phyloP scores from a whole-genome alignment of 2,113 vertebrate species.

The Elachura formosa region DNA sequence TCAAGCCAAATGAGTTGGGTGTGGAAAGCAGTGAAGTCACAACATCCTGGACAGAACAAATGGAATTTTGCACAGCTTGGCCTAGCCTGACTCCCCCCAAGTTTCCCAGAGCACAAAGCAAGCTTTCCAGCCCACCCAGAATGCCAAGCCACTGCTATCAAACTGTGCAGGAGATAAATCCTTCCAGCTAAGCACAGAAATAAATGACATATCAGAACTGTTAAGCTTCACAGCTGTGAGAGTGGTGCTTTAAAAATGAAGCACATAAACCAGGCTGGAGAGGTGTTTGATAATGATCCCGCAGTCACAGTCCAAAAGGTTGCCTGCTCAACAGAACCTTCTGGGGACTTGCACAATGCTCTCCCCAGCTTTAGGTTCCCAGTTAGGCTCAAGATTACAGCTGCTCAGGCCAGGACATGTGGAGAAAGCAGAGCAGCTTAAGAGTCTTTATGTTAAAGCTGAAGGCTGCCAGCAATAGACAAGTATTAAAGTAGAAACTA shows the following conservation, averaged over 20 bases:
- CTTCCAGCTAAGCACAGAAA: background rate
- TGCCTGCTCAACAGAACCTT: background rate
- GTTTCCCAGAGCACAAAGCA: background rate
- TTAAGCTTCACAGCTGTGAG: background rate
- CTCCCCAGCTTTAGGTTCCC: background rate
- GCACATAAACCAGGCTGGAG: background rate
- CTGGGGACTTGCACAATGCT: background rate
- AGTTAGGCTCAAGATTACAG: background rate
- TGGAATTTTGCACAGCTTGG: background rate
- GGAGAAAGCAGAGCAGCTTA: background rate
- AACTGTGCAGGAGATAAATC: background rate
- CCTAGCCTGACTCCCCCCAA: background rate
- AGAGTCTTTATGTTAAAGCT: background rate
- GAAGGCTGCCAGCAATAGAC: background rate
- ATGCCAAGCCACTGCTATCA: background rate
- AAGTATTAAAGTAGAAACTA: background rate
- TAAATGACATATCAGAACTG: background rate
- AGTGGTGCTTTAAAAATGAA: constrained; percentile 4
- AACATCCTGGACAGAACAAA: background rate
- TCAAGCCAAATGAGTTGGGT: background rate
- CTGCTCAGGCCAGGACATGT: background rate
- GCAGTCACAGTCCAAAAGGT: background rate
- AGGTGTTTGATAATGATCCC: background rate
- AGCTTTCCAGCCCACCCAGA: background rate
- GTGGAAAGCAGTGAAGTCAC: background rate